Conservation (phyloP, 2,113 vertebrate species). For the Pygoscelis adeliae region DNA sequence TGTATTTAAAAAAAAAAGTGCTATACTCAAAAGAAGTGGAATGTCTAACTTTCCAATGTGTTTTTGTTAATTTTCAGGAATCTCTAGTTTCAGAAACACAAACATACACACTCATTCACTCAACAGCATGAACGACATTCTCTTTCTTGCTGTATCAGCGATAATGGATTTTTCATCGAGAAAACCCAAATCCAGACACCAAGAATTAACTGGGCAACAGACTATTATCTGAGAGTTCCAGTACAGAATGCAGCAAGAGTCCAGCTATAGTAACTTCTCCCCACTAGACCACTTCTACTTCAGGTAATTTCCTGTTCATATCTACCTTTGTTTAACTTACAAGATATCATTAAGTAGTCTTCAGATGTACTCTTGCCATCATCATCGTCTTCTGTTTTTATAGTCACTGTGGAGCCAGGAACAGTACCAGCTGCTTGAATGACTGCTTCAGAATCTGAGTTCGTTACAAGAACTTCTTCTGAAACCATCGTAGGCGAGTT, state of each 20-base stretch:
- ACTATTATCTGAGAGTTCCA: background rate
- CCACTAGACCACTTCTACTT: slow-evolving; percentile 6
- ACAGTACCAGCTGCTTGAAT: slow-evolving; percentile 83
- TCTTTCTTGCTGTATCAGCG: background rate
- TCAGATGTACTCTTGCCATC: slow-evolving; percentile 92
- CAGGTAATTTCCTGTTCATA: background rate
- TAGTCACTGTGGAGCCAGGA: slow-evolving; percentile 84
- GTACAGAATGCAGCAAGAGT: background rate
- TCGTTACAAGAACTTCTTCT: slow-evolving; percentile 91
- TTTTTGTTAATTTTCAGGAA: background rate
- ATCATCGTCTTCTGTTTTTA: slow-evolving; percentile 91
- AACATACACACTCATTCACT: background rate
- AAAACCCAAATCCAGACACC: background rate
- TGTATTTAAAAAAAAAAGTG: background rate
- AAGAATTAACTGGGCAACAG: background rate
- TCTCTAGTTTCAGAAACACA: background rate
- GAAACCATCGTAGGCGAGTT: slow-evolving; percentile 86
- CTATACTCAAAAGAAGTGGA: background rate
- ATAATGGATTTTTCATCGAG: background rate
- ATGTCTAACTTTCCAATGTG: background rate
- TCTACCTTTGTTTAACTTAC: slow-evolving; percentile 79
- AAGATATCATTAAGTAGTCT: slow-evolving; percentile 99
- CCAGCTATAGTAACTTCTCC: background rate
- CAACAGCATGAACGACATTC: background rate
- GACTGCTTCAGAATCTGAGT: slow-evolving; percentile 87